phyloP scores from a whole-genome alignment of 2,888 invertebrate species.

The Diaphora mendica region DNA sequence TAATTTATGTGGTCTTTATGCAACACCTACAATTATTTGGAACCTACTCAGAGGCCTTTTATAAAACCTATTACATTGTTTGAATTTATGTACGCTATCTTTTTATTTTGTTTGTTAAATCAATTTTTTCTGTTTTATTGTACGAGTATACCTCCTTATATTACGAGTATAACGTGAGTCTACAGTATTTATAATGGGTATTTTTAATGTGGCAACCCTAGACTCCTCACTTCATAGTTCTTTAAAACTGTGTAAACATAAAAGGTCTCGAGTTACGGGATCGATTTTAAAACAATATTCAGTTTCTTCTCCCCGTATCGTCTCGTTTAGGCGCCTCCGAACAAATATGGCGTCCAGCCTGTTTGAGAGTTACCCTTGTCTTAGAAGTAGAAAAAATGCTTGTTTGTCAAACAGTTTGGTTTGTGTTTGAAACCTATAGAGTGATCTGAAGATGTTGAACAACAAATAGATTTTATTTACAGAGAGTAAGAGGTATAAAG shows the following conservation, averaged over 20 bases:
- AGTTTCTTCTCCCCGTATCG: conserved; percentile 17
- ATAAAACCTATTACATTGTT: not conserved
- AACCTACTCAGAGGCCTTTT: not conserved
- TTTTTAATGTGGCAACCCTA: conserved; percentile 53
- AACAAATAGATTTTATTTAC: conserved; percentile 3
- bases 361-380: conserved; percentile 20
- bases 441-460: conserved; percentile 43
- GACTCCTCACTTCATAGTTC: conserved; percentile 65
- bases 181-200: not conserved
- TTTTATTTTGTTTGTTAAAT: not conserved
- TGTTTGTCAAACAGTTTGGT: conserved; percentile 43
- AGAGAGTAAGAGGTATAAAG: not conserved
- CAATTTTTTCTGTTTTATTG: not conserved
- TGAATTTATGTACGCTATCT: not conserved
- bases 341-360: conserved; percentile 57
- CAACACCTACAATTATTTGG: no score
- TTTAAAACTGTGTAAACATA: conserved; percentile 81
- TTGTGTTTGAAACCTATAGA: conserved; percentile 47
- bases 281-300: conserved; percentile 76
- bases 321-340: conserved; percentile 63
- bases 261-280: conserved; percentile 68
- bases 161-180: no score
- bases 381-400: conserved; percentile 28
- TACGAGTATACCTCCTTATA: no score
- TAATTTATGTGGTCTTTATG: no score